Conservation (phyloP, 2,113 vertebrate species). For the rat (Rattus norvegicus) region GRCr8 NC_086023.1:119456501-119457000, state of each 20-base stretch:
- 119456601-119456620: conserved; percentile 61
- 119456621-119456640: not conserved
- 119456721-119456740: not conserved
- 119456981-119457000: not conserved
- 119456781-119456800: not conserved
- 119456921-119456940: not conserved
- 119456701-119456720: not conserved
- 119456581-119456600: conserved; percentile 68
- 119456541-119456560: conserved; percentile 77
- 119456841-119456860: not conserved
- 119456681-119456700: conserved; percentile 43
- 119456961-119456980: not conserved
- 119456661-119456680: conserved; percentile 44
- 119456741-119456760: conserved; percentile 2
- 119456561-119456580: conserved; percentile 69
- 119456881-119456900: not conserved
- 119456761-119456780: not conserved
- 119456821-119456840: conserved; percentile 24
- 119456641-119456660: not conserved
- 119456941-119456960: not conserved
- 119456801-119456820: conserved; percentile 7
- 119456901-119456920: not conserved
- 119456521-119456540: conserved; percentile 74
- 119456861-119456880: not conserved
- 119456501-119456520: conserved; percentile 73